Base-by-base conservation (phyloP, 2,797 vertebrate genomes). In the Amniataba percoides region DNA sequence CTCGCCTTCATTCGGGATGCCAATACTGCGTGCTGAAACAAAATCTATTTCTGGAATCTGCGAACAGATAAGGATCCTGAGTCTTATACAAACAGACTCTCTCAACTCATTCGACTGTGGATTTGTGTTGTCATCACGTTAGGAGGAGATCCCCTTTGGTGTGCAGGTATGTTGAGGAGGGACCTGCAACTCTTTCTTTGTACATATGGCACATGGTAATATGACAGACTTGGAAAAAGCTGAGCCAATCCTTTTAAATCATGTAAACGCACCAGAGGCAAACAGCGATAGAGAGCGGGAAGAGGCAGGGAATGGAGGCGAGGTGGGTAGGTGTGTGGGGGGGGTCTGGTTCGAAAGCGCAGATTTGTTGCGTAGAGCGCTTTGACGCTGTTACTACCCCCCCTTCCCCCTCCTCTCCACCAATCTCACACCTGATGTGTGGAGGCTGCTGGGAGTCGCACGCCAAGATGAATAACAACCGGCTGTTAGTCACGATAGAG, bases 391-490 rank as follows among this genome's bases (percentile, higher is more conserved):
- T 90, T 82, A 78, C 5, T 62, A 72, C 73, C 61, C 13, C 25
- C 52, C 8, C 49, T 71, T 6, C 61, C 73, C 67, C 84, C 81
- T 71, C 84, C 80, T 76, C 86, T 13, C 85, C 78, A 71, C 89
- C 88, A 92, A 93, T 93, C 92, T 93, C 92, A 90, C 92, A 93
- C 93, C 93, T 94, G 92, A 95, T 95, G 92, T 92, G 92, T 92
- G 92, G 92, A 92, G 90, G 92, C 92, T 93, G 92, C 90, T 88
- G 91, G 90, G 93, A 94, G 89, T 92, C 89, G 82, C 91, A 94
- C 93, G 94, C 91, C 93, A 94, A 92, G 93, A 94, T 93, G 88
- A 94, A 93, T 94, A 94, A 93, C 93, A 93, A 94, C 92, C 90
- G 91, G 91, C 90, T 93, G 92, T 94, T 93, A 94, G 91, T 93